phyloP scores from a whole-genome alignment of 1,140 invertebrate genomes.

The Papilio polytes region DNA sequence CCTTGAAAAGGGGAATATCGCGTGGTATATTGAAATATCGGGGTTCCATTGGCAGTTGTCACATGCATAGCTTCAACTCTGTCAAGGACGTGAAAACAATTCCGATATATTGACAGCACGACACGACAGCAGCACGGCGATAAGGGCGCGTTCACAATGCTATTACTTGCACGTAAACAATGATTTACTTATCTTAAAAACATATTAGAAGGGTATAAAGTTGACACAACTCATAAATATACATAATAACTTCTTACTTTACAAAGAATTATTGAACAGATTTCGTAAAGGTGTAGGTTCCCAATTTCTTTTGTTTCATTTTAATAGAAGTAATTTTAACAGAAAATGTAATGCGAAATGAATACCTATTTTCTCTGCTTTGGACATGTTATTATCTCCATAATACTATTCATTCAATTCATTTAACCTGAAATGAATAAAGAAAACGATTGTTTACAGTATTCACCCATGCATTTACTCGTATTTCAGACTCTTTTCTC shows the following conservation, averaged over 20 bases:
- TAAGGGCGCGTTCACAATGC: background rate
- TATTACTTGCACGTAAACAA: background rate
- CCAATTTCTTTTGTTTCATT: too few relatives aligned
- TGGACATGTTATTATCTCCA: background rate
- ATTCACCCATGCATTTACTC: background rate
- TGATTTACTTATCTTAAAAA: background rate
- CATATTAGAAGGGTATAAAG: too few relatives aligned
- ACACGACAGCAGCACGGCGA: background rate
- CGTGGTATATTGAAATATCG: slow-evolving; percentile 20
- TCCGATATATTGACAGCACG: slow-evolving; percentile 32
- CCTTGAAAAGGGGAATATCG: slow-evolving; percentile 32
- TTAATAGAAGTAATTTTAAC: too few relatives aligned
- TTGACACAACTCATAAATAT: too few relatives aligned
- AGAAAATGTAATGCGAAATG: background rate
- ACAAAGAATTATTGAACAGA: too few relatives aligned
- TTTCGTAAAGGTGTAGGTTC: too few relatives aligned
- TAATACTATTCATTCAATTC: background rate
- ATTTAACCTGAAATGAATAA: background rate
- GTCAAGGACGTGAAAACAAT: slow-evolving; percentile 31
- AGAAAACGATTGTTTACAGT: background rate
- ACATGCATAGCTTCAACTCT: slow-evolving; percentile 14
- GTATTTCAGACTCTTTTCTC: background rate
- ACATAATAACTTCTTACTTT: too few relatives aligned
- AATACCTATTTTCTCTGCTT: background rate
- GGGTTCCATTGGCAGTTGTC: background rate